These are phyloP conservation scores for Pycnonotus jocosus DNA, from an alignment of 2,113 vertebrate genomes.

Conservation along the genomic window DNA sequence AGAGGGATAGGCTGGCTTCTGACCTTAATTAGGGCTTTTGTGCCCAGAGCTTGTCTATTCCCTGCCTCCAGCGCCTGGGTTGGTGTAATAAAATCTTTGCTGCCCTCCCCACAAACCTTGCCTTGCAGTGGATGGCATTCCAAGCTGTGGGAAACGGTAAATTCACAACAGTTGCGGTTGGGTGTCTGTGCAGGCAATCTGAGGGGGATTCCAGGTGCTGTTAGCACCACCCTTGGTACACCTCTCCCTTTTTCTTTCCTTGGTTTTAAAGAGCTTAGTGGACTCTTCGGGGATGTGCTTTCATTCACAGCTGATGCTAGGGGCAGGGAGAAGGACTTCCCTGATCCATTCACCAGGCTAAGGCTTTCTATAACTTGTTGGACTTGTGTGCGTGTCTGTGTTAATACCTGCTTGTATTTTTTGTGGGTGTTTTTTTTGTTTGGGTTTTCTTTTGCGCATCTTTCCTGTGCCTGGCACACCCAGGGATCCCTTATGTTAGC, in stretches of 20 bases:
- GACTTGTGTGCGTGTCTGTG: slow-evolving; percentile 51
- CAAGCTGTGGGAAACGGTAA: neutral
- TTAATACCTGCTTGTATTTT: slow-evolving; percentile 55
- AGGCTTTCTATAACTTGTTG: slow-evolving; percentile 61
- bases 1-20: neutral
- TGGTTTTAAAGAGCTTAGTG: neutral
- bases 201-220: slow-evolving; percentile 50
- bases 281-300: neutral
- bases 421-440: neutral
- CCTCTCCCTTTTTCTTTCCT: neutral
- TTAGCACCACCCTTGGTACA: slow-evolving; percentile 7
- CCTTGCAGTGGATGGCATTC: neutral
- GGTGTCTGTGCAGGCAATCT: neutral
- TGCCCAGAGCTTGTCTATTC: neutral
- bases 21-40: slow-evolving; percentile 27
- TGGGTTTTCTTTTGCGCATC: neutral
- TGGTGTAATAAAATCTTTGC: neutral
- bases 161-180: neutral
- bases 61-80: neutral
- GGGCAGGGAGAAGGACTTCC: neutral
- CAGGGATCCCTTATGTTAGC: slow-evolving; percentile 24
- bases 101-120: neutral
- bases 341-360: slow-evolving; percentile 6
- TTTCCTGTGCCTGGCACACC: slow-evolving; percentile 48
- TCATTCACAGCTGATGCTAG: slow-evolving; percentile 20